Conservation (phyloP, 1,140 invertebrate genomes). For the Charaxes varanes region DNA sequence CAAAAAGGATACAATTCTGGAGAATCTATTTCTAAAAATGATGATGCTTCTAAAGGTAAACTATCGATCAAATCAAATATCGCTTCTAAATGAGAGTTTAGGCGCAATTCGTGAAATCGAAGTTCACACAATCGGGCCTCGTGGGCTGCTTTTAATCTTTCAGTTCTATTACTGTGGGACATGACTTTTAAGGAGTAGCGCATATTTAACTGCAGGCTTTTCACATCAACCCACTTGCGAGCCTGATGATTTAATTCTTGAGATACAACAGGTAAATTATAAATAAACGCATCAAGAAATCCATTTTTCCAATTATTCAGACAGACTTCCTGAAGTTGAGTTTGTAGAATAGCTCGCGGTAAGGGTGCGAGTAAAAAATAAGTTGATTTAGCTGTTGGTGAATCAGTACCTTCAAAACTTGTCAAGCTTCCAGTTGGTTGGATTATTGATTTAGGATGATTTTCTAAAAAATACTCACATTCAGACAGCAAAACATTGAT, state of each 20-base stretch:
- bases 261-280: constrained; percentile 31
- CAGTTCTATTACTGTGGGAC: constrained; percentile 40
- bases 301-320: constrained; percentile 50
- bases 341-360: constrained; percentile 36
- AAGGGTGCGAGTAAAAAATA: constrained; percentile 23
- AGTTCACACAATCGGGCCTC: constrained; percentile 40
- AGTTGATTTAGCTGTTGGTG: constrained; percentile 5
- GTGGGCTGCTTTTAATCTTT: constrained; percentile 35
- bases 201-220: constrained; percentile 30
- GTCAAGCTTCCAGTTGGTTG: constrained; percentile 11
- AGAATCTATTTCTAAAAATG: constrained; percentile 33
- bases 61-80: constrained; percentile 35
- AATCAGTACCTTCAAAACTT: constrained; percentile 10
- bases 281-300: constrained; percentile 46
- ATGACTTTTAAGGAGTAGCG: constrained; percentile 46
- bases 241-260: constrained; percentile 36
- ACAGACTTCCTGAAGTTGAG: constrained; percentile 38
- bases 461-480: constrained; percentile 43
- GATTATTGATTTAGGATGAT: constrained; percentile 27
- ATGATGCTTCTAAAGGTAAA: constrained; percentile 32
- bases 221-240: constrained; percentile 40
- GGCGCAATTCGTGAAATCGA: constrained; percentile 34
- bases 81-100: constrained; percentile 44
- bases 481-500: constrained; percentile 38
- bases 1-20: constrained; percentile 46